These are phyloP conservation scores for Ctena decussata DNA, from an alignment of 2,888 invertebrate species.

Conservation along the genomic window DNA sequence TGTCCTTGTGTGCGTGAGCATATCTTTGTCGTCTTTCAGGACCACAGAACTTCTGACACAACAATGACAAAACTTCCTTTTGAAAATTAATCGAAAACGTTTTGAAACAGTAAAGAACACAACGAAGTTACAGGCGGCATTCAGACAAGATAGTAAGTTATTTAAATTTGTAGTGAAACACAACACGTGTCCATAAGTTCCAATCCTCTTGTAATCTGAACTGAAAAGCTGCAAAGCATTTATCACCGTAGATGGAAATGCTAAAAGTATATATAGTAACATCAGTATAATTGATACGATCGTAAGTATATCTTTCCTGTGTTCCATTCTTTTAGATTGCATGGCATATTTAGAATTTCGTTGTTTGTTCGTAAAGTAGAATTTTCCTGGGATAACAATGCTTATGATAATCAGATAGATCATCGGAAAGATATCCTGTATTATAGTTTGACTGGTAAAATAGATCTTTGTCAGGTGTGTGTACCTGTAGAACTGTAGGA, in stretches of 20 bases:
- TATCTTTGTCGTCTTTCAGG: not conserved
- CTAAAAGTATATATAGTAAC: not conserved
- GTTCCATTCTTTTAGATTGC: not conserved
- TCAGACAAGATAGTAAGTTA: not conserved
- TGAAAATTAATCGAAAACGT: not conserved
- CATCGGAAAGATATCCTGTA: not conserved
- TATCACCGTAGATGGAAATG: not conserved
- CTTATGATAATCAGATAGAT: not conserved
- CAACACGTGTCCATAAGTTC: not conserved
- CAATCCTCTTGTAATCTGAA: not conserved
- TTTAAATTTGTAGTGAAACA: not conserved
- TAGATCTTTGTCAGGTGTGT: not conserved
- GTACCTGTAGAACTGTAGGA: not conserved
- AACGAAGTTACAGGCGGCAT: not conserved
- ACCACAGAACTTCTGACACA: not conserved
- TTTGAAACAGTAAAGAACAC: not conserved
- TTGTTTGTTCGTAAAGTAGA: not conserved
- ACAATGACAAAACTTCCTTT: not conserved
- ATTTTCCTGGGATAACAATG: not conserved
- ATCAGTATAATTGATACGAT: not conserved
- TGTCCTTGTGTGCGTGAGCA: not conserved
- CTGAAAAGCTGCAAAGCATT: not conserved
- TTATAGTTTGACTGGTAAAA: not conserved
- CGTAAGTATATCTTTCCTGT: not conserved
- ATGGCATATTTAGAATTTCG: not conserved